Base-by-base conservation (phyloP, 2,113 vertebrate genomes). In the Chascanopsetta lugubris region DNA sequence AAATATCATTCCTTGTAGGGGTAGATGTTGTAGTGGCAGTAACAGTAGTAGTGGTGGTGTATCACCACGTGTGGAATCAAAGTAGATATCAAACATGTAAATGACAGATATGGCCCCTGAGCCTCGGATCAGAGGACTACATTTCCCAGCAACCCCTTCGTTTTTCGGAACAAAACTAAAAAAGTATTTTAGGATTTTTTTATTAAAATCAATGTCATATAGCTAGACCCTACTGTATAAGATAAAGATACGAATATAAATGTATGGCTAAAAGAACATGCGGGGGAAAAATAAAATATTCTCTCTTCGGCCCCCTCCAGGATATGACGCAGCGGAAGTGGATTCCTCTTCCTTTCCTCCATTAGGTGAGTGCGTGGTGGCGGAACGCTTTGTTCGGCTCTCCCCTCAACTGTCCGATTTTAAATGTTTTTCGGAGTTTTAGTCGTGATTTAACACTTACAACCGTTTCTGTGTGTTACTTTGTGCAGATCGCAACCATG, bases 321-420 rank as follows among this genome's bases (percentile, higher is more conserved):
- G 12, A 67, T 73, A 85, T 91, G 80, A 92, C 84, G 80, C 71
- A 32, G 46, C 89, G 89, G 92, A 93, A 91, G 82, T 71, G 0
- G 1, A 0, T 0, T 26, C 1, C 1, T 18, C 89, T 89, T 92
- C 87, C 91, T 94, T 93, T 93, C 92, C 89, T 79, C 93, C 92
- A 92, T 92, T 94, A 90, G 93, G 91, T 92, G 92, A 92, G 92
- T 92, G 69, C 82, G 90, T 88, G 92, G 85, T 69, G 3, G 21
- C 6, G 48, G 22, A 72, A 65, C 22, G 25, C 15, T 40, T 46
- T 65, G 21, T 4, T 1, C 15, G 0, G 69, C 82, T 88, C 88
- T 65, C 13, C 6, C 0, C 0, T 0, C 67, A 76, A 46, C 9
- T 8, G 1, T 2, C 13, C 0, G 0, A 60, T 77, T 70, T 21